Base-by-base conservation (phyloP, 1,140 invertebrate genomes). In the Aethina tumida region DNA sequence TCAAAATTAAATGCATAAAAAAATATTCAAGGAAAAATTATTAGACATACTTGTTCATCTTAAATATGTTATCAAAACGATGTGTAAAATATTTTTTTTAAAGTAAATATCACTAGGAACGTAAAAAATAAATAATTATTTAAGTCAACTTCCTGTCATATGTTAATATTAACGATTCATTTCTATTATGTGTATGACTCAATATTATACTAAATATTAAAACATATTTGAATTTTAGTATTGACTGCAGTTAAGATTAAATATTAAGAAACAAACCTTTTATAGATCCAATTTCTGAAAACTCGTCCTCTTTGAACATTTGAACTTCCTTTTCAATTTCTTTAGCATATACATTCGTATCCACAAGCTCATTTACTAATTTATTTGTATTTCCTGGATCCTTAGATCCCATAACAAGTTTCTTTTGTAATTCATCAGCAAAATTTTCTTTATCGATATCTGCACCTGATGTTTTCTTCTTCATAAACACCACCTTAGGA, bases 401-500 rank as follows among this genome's bases (percentile, higher is more conserved):
- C 10, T 16, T 37, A 14, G 6, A 14, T 12, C 10, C 28, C 4
- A 12, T 26, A 9, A 14, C 18, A n/a, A 12, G n/a, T 35, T 16
- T 41, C n/a, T 27, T 27, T 35, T 35, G 12, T 20, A 2, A 6
- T 30, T 38, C 16, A 22, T 41, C 20, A 5, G 16, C n/a, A 31
- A 10, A n/a, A 20, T 5, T 7, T 3, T 39, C 12, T 39, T 39
- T 8, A 0, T 38, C 5, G 9, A 8, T 4, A 20, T 30, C 15
- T 27, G 21, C 15, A n/a, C 9, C 6, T 10, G 19, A 18, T 4
- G 17, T 14, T 27, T 41, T 43, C 13, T 31, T 30, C 27, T 43
- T 42, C 14, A 31, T 12, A 4, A 42, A 31, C 5, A 50, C 42
- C n/a, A 52, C 43, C 43, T 43, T 47, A 2, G 44, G 47, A 38